Percentiles rank a stretch among this genome's conserved stretches.
Evolutionary conservation across 2,888 invertebrate genomes (phyloP).

Genomic region (Plagodis dolabraria): DNA sequence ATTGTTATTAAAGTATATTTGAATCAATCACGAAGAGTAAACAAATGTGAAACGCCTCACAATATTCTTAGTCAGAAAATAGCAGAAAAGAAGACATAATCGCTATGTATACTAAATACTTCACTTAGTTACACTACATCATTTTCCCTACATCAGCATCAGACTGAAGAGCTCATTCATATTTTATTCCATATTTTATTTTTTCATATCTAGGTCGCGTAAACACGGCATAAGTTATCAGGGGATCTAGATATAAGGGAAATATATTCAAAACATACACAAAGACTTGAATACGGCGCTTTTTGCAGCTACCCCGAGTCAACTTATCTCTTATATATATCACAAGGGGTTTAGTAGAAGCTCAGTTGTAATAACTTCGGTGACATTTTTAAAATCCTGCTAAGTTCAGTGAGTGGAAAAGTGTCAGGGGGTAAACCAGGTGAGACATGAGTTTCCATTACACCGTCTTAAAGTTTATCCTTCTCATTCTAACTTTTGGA

Average conservation of each 20-base stretch:
- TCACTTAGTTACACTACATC: background rate
- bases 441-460: constrained; percentile 23
- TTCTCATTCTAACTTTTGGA: constrained; percentile 17
- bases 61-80: too few species aligned
- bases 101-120: background rate
- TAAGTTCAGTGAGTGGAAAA: constrained; percentile 20
- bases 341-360: constrained; percentile 20
- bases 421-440: constrained; percentile 19
- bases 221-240: constrained; percentile 20
- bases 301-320: constrained; percentile 15
- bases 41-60: too few species aligned
- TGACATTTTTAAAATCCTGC: constrained; percentile 25
- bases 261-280: constrained; percentile 42
- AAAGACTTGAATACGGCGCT: constrained; percentile 46
- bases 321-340: constrained; percentile 29
- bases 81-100: background rate
- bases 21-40: too few species aligned
- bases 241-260: constrained; percentile 24
- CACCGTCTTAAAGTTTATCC: constrained; percentile 19
- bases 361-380: constrained; percentile 24
- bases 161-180: constrained; percentile 14
- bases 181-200: constrained; percentile 16
- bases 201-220: constrained; percentile 23
- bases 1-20: background rate
- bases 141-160: constrained; percentile 6